Percentiles rank a stretch among this genome's conserved stretches.
phyloP scores from a whole-genome alignment of 2,888 invertebrate genomes.

The Melinopterus prodromus region DNA sequence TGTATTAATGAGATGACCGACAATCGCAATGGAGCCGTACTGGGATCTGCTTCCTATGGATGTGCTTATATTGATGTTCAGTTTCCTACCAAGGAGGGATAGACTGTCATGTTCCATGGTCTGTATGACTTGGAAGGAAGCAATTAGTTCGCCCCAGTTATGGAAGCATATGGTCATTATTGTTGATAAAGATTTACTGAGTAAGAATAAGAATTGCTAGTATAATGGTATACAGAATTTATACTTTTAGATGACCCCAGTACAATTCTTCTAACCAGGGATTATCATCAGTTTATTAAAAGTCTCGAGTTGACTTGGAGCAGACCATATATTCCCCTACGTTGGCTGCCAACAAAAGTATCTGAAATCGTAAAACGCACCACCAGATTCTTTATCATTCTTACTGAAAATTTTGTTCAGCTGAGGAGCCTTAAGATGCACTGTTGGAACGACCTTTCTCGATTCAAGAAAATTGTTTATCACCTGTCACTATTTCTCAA shows the following conservation, averaged over 20 bases:
- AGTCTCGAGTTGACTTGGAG: conserved; percentile 62
- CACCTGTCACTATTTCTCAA: conserved; percentile 55
- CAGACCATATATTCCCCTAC: conserved; percentile 56
- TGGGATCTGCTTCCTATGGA: conserved; percentile 51
- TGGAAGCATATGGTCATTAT: conserved; percentile 54
- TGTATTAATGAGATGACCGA: conserved; percentile 4
- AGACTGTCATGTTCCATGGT: conserved; percentile 53
- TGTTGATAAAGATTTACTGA: conserved; percentile 54
- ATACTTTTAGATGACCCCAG: conserved; percentile 50
- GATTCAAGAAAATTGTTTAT: conserved; percentile 57
- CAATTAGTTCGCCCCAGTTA: conserved; percentile 48
- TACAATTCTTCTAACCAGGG: conserved; percentile 50
- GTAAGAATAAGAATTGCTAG: conserved; percentile 37
- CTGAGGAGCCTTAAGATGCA: conserved; percentile 59
- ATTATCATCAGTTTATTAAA: conserved; percentile 61
- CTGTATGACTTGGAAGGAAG: conserved; percentile 52
- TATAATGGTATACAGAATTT: conserved; percentile 5
- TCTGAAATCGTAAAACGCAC: conserved; percentile 57
- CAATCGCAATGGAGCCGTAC: conserved; percentile 16
- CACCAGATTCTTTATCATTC: conserved; percentile 51
- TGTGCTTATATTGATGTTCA: conserved; percentile 51
- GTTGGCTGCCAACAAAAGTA: conserved; percentile 57
- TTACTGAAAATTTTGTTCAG: conserved; percentile 55
- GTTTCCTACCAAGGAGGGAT: conserved; percentile 51
- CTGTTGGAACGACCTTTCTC: conserved; percentile 62